Percentiles rank a stretch among this genome's conserved stretches.
Conservation (phyloP, 2,113 vertebrate species). For the Amphiprion ocellaris region DNA sequence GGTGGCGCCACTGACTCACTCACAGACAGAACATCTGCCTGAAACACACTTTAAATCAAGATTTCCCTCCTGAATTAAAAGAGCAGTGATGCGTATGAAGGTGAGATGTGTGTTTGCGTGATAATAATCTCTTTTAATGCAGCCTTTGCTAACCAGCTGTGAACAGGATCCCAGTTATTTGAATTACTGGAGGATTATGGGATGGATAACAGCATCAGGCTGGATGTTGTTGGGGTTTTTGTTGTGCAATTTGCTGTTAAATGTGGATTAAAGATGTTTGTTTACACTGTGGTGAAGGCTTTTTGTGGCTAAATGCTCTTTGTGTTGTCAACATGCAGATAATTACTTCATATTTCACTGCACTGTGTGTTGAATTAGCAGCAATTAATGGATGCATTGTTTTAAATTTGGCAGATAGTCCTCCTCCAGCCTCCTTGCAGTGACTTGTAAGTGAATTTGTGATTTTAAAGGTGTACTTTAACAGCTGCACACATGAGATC, state of each 20-base stretch:
- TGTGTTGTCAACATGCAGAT: neutral
- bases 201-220: conserved; percentile 13
- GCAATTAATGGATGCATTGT: no score
- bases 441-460: no score
- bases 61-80: neutral
- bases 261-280: conserved; percentile 6
- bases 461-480: no score
- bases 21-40: neutral
- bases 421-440: no score
- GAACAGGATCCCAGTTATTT: neutral
- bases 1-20: conserved; percentile 47
- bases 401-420: no score
- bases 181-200: conserved; percentile 21
- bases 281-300: neutral
- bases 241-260: neutral
- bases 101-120: neutral
- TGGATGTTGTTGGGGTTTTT: no score
- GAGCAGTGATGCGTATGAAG: neutral
- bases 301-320: neutral
- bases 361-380: no score
- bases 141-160: neutral
- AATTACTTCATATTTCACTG: neutral
- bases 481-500: no score
- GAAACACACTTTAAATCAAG: neutral
- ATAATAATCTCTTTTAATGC: neutral